Evolutionary conservation across 2,888 invertebrate species (phyloP).

Genomic region (Leucophenga maculata): DNA sequence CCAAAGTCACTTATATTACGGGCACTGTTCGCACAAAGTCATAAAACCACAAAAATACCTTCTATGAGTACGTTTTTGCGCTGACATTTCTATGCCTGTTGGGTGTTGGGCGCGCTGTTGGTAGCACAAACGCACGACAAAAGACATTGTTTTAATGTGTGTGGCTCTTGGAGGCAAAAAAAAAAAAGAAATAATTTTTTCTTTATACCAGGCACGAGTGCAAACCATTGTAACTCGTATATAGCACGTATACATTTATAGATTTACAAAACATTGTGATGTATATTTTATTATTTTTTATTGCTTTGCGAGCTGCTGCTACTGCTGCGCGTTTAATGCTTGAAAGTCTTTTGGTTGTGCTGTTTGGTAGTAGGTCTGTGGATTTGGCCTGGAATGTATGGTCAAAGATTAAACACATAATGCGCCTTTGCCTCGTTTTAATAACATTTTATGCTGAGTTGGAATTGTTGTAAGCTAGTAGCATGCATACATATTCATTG

Average conservation of each 20-base stretch:
- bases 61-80: too few species aligned
- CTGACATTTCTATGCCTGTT: too few species aligned
- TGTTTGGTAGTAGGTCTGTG: background rate
- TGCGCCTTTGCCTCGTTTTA: conserved; percentile 46
- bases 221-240: conserved; percentile 21
- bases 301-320: background rate
- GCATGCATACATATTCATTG: background rate
- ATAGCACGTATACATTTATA: conserved; percentile 10
- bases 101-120: too few species aligned
- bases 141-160: conserved; percentile 8
- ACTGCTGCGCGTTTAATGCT: too few species aligned
- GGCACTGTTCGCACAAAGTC: too few species aligned
- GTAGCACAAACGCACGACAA: too few species aligned
- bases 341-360: too few species aligned
- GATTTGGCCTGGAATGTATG: conserved; percentile 33
- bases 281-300: conserved; percentile 21
- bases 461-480: conserved; percentile 11
- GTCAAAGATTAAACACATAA: conserved; percentile 55
- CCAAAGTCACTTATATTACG: too few species aligned
- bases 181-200: conserved; percentile 29
- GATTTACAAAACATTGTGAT: conserved; percentile 6
- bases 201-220: too few species aligned
- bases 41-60: too few species aligned
- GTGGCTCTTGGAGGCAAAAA: conserved; percentile 22
- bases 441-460: conserved; percentile 52